Evolutionary conservation across 1,140 invertebrate species (phyloP).

Genomic region (Araneus ventricosus): DNA sequence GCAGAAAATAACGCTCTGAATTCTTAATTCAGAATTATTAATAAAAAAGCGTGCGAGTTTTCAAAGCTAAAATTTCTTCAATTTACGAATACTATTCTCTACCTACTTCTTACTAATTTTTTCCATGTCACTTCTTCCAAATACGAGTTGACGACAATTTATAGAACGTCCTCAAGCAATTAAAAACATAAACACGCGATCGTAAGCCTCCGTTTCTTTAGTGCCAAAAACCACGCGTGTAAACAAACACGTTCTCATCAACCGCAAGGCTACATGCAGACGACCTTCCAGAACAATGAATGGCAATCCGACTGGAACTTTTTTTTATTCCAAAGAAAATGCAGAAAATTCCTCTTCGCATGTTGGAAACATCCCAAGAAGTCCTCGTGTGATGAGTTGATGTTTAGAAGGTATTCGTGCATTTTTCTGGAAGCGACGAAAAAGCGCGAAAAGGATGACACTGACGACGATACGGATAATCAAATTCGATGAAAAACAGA

Average conservation of each 20-base stretch:
- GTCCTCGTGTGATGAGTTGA: background rate
- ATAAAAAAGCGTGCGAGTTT: too few relatives aligned
- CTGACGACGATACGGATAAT: background rate
- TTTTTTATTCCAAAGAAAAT: background rate
- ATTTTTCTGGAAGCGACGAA: background rate
- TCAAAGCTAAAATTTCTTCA: too few relatives aligned
- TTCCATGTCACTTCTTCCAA: too few relatives aligned
- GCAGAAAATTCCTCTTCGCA: too few relatives aligned
- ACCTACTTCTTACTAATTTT: too few relatives aligned
- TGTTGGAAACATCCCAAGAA: too few relatives aligned
- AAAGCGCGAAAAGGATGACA: background rate
- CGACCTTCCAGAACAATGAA: background rate
- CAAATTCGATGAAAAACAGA: background rate
- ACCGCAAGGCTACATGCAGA: background rate
- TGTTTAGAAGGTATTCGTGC: background rate
- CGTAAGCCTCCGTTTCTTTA: background rate
- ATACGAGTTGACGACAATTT: too few relatives aligned
- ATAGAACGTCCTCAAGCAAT: too few relatives aligned
- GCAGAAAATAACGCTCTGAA: too few relatives aligned
- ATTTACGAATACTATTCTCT: too few relatives aligned
- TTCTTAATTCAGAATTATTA: too few relatives aligned
- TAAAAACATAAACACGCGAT: too few relatives aligned
- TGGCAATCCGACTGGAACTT: background rate
- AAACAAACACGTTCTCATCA: constrained; percentile 4
- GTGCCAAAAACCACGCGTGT: background rate